Evolutionary conservation across 2,113 vertebrate species (phyloP), one percentile per base, ranked within the genome.

Genomic region (Scartelaos histophorus): DNA sequence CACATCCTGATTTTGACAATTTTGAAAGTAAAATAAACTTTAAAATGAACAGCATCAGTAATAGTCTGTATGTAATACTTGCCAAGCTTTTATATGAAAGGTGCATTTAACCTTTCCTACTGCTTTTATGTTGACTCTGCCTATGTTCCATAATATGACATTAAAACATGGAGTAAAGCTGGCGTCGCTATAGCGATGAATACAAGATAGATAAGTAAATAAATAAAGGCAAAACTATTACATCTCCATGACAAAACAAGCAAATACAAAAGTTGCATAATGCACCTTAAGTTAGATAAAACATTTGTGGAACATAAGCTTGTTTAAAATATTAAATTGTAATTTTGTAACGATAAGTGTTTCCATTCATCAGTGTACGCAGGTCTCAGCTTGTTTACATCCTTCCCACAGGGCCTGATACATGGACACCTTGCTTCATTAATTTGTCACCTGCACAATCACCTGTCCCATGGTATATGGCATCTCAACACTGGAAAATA

Each of bases 341-440:
- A 2, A 6, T 51, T 19, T 34, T 13, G 1, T 19, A 2, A 2
- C 61, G 35, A 62, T 47, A 22, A 24, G 11, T 15, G 16, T 43
- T 35, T 16, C 7, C 61, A 16, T 60, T 24, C 64, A 45, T 29
- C 47, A 2, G 57, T 72, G 5, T 43, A 13, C 51, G 65, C 91
- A 93, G 75, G 93, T 92, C 85, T 77, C 86, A 85, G 92, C 92
- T 92, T 92, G 92, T 80, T 69, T 79, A 81, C 89, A 88, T 79
- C 22, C 69, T 61, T 88, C 89, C 87, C 87, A 13, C 5, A 78
- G 81, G 82, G 67, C 16, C 1, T 3, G 17, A 43, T 12, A 11
- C 76, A 73, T 61, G 19, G 74, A 66, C 67, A 67, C 66, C 68
- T 5, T 7, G 29, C 38, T 75, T 92, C 73, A 91, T 90, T 91